A percentile compares a stretch with the other conserved stretches of the same genome.
Evolutionary conservation across 2,113 vertebrate genomes (phyloP).

Genomic region (Bufo bufo): DNA sequence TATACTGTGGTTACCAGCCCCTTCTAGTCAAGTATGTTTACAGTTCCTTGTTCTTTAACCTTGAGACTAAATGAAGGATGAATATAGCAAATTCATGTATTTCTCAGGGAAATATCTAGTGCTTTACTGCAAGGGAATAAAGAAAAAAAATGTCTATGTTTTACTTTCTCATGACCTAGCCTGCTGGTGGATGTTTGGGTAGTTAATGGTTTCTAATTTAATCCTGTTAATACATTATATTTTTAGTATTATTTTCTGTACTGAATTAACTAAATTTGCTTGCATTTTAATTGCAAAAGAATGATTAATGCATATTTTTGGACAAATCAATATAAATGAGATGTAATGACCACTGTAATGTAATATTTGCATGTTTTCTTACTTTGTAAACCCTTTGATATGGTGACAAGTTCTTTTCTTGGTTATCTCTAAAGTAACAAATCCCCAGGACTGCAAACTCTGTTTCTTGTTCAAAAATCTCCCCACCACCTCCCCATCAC

Average conservation of each 20-base stretch:
- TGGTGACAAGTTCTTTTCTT: slow-evolving; percentile 73
- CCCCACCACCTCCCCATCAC: slow-evolving; percentile 55
- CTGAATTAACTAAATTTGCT: neutral
- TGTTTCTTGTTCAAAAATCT: slow-evolving; percentile 61
- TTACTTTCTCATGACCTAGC: slow-evolving; percentile 36
- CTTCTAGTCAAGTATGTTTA: slow-evolving; percentile 51
- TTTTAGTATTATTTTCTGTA: neutral
- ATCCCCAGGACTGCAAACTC: slow-evolving; percentile 81
- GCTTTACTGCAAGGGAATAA: neutral
- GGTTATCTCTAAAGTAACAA: slow-evolving; percentile 81
- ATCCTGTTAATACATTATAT: slow-evolving; percentile 20
- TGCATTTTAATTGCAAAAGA: slow-evolving; percentile 37
- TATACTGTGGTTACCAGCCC: slow-evolving; percentile 40
- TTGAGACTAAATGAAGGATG: slow-evolving; percentile 44
- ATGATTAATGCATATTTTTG: neutral
- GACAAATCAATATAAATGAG: neutral
- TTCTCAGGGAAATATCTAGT: slow-evolving; percentile 46
- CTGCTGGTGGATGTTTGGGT: slow-evolving; percentile 8
- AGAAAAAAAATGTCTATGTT: neutral
- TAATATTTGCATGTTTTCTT: slow-evolving; percentile 62
- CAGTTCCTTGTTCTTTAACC: slow-evolving; percentile 48
- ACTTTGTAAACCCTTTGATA: slow-evolving; percentile 78
- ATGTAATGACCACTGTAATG: neutral
- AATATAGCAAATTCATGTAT: slow-evolving; percentile 23
- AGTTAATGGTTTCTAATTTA: slow-evolving; percentile 34